Base-by-base conservation (phyloP, 1,140 invertebrate genomes). In the Listronotus bonariensis region DNA sequence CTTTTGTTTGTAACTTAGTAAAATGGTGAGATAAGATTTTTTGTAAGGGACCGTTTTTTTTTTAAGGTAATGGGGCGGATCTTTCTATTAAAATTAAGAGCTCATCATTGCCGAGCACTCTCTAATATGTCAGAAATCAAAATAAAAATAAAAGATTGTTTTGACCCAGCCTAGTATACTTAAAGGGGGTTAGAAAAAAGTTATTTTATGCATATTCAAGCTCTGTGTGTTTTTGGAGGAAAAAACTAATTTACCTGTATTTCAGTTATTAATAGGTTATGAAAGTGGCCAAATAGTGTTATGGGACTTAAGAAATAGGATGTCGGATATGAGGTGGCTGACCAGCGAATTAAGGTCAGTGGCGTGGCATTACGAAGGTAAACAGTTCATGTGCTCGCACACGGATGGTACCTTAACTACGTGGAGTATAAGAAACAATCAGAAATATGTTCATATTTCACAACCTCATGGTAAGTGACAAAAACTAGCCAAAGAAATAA, bases 381-480 rank as follows among this genome's bases (percentile, higher is more conserved):
- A 97, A 83, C 93, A 96, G 81, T 97, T 99, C 79, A 95, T 99
- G 89, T 95, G 92, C 69, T 92, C 92, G 72, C 96, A 99, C 80
- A 88, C 87, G 10, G 96, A 99, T 82, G 97, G 97, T 48, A 95
- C 93, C 43, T 85, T 99, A 43, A 90, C 90, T 56, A 97, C 94
- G 31, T 99, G 96, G 96, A 90, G 87, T 71, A 82, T 91, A 12
- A 87, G 90, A 72, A 85, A 88, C 65, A 83, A 86, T 46, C 77
- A 84, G 26, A 93, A 94, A 79, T 92, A 95, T 8, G 82, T 89
- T 51, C 90, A 87, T 67, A 82, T 94, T 68, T 89, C 90, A 40
- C 91, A 90, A 82, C 96, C 96, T 45, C 96, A 98, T 80, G 93
- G 95, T 97, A 81, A 86, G 84, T 49, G 11, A n/a, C n/a, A n/a